Base-by-base conservation (phyloP, 2,888 invertebrate species). In the Labia minor region DNA sequence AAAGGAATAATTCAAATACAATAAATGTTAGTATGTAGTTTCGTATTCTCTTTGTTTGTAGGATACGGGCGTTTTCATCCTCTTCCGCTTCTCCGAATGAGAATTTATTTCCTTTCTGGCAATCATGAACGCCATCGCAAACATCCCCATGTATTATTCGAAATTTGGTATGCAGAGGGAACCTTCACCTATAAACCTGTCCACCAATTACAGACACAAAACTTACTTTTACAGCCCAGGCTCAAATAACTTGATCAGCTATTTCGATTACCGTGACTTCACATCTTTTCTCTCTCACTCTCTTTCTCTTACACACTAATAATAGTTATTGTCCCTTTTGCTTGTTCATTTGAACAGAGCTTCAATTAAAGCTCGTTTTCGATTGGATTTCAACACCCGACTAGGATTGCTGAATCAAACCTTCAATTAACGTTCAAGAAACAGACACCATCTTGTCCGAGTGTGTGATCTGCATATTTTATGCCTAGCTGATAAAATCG, bases 111-210 rank as follows among this genome's bases (percentile, higher is more conserved):
- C 49, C 49, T 26, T 26, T 26, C 26, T 26, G 26, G 8, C 26
- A 26, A 26, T 26, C 26, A 26, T 26, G 26, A 26, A 26, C 3
- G n/a, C 49, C 49, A 49, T 49, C 49, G 49, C 49, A 49, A 49
- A 49, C 49, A 49, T 49, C n/a, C 14, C 14, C 16, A 49, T 49
- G 49, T 16, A 11, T 11, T 49, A 4, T 49, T 49, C n/a, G n/a
- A n/a, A 14, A n/a, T 49, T n/a, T 49, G 26, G 49, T 49, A 49
- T 49, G 49, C 49, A 14, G 4, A 3, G n/a, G 14, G 49, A 49
- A 49, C 49, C 49, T 49, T 49, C 49, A 49, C 49, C 49, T 49
- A 49, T 49, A 49, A 49, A 49, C 49, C 49, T 49, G 49, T 49
- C 49, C 3, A 49, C 49, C 49, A 49, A 49, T 49, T 49, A 49